Evolutionary conservation across 2,888 invertebrate genomes (phyloP).

Genomic region (Hypercompe scribonia): DNA sequence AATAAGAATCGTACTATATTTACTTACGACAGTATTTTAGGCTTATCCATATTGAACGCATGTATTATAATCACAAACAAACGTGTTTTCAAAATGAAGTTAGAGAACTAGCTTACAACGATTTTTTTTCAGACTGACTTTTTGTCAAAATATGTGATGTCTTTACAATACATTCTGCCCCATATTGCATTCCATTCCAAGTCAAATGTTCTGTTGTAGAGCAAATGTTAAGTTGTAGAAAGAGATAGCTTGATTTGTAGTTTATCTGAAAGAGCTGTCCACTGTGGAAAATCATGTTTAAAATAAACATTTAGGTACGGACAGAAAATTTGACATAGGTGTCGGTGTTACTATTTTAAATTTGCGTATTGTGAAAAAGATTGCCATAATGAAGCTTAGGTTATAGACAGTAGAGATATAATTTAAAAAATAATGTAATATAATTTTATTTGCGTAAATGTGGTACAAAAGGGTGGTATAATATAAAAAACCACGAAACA

Average conservation of each 20-base stretch:
- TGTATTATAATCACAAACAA: slow-evolving; percentile 8
- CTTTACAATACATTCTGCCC: no score
- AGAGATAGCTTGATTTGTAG: background rate
- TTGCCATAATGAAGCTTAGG: no score
- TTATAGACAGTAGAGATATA: no score
- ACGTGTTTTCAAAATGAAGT: background rate
- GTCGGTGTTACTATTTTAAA: no score
- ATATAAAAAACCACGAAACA: no score
- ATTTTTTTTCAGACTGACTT: background rate
- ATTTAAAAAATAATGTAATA: no score
- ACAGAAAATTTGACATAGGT: no score
- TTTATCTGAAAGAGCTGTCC: background rate
- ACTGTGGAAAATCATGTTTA: no score
- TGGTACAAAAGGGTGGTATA: no score
- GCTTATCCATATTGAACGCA: slow-evolving; percentile 51
- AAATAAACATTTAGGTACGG: no score
- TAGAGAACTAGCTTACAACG: background rate
- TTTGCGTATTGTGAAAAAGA: no score
- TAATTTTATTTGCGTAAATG: no score
- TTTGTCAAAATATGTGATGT: background rate
- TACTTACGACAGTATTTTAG: slow-evolving; percentile 68
- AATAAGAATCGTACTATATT: slow-evolving; percentile 33
- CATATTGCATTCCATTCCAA: background rate
- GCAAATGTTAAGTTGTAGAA: background rate
- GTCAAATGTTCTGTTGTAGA: background rate